Conservation (phyloP, 2,113 vertebrate genomes). For the Rhabdomys dilectus region DNA sequence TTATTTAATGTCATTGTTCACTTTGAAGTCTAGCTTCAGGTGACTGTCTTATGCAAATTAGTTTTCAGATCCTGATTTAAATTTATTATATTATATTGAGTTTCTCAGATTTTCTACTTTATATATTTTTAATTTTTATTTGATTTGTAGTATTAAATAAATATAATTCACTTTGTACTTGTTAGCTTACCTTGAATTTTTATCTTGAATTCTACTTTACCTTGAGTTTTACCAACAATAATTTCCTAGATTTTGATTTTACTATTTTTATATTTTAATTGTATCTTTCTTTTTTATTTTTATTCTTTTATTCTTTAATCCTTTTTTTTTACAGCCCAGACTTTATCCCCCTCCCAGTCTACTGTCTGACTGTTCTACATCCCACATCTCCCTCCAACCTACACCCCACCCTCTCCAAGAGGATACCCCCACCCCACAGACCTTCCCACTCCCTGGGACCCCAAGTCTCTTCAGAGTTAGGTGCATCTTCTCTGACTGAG, state of each 20-base stretch:
- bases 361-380: too few species aligned
- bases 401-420: too few species aligned
- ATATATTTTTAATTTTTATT: background rate
- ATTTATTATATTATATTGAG: background rate
- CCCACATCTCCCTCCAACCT: too few species aligned
- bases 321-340: too few species aligned
- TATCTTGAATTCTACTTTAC: background rate
- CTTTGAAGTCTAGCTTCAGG: background rate
- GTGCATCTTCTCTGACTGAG: too few species aligned
- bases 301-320: too few species aligned
- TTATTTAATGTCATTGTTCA: slow-evolving; percentile 17
- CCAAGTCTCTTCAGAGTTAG: too few species aligned
- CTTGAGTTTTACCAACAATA: slow-evolving; percentile 7
- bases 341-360: too few species aligned
- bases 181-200: background rate
- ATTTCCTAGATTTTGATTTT: background rate
- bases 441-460: too few species aligned
- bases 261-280: background rate
- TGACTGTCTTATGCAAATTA: background rate
- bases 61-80: background rate
- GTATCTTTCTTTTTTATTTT: background rate
- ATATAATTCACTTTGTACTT: background rate
- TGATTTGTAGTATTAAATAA: background rate
- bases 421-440: too few species aligned
- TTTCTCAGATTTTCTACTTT: slow-evolving; percentile 13